Evolutionary conservation across 2,888 invertebrate genomes (phyloP).

Genomic region (Mesochorus sp.): DNA sequence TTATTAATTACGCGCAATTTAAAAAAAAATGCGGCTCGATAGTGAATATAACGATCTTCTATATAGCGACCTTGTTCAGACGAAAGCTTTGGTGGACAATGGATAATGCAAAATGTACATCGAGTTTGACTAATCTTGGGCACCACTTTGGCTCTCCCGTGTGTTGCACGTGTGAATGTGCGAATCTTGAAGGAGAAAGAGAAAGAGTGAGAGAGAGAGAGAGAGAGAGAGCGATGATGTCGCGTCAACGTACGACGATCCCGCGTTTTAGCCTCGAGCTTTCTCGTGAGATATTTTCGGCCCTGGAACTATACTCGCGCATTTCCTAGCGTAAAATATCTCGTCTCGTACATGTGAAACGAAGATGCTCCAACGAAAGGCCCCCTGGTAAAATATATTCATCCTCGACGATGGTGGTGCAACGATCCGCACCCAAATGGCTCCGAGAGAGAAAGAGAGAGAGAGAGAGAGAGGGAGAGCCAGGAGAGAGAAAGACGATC

Average conservation of each 20-base stretch:
- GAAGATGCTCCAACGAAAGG: slow-evolving; percentile 23
- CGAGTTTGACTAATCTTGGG: too few species aligned
- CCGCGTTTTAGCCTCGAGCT: slow-evolving; percentile 58
- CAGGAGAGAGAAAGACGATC: background rate
- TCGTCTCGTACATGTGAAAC: background rate
- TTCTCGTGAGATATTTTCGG: slow-evolving; percentile 60
- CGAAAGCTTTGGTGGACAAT: too few species aligned
- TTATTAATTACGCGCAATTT: too few species aligned
- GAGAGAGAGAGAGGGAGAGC: background rate
- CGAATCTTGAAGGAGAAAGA: slow-evolving; percentile 15
- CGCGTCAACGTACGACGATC: slow-evolving; percentile 55
- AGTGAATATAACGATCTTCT: too few species aligned
- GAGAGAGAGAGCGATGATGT: background rate
- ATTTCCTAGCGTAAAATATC: slow-evolving; percentile 50
- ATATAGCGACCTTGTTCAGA: too few species aligned
- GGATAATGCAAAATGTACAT: too few species aligned
- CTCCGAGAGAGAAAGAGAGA: slow-evolving; percentile 1
- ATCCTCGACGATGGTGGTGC: slow-evolving; percentile 14
- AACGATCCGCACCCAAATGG: slow-evolving; percentile 30
- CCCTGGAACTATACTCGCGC: slow-evolving; percentile 54
- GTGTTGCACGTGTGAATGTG: slow-evolving; percentile 7
- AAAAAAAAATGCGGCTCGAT: too few species aligned
- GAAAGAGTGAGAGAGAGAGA: background rate
- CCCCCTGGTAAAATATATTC: slow-evolving; percentile 25
- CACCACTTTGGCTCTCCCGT: background rate